Conservation (phyloP, 1,140 invertebrate species). For the Conopomorpha cramerella region DNA sequence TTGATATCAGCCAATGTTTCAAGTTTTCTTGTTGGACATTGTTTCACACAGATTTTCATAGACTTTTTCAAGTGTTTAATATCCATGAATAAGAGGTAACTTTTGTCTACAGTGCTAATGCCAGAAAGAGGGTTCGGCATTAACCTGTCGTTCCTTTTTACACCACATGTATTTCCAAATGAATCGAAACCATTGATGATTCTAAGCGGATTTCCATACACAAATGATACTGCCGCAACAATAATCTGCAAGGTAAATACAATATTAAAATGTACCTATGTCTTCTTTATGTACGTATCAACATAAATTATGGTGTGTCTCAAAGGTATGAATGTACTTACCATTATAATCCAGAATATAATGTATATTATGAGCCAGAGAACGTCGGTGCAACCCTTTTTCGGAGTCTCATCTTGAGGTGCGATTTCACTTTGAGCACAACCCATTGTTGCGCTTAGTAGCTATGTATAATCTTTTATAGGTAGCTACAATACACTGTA, state of each 20-base stretch:
- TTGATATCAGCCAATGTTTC: slow-evolving; percentile 69
- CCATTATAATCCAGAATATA: slow-evolving; percentile 89
- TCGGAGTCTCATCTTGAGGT: slow-evolving; percentile 50
- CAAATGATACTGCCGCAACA: slow-evolving; percentile 85
- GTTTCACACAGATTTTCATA: slow-evolving; percentile 86
- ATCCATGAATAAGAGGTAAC: slow-evolving; percentile 85
- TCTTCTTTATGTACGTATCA: too few species aligned
- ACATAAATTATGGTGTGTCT: too few species aligned
- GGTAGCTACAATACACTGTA: too few species aligned
- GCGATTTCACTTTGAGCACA: slow-evolving; percentile 52
- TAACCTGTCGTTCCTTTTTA: slow-evolving; percentile 76
- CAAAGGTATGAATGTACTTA: too few species aligned
- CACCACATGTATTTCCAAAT: slow-evolving; percentile 94
- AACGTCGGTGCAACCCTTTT: slow-evolving; percentile 83
- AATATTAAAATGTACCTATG: too few species aligned
- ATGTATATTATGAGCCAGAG: slow-evolving; percentile 79
- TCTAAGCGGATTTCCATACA: slow-evolving; percentile 85
- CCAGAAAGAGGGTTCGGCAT: slow-evolving; percentile 77
- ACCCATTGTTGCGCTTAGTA: too few species aligned
- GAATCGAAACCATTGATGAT: slow-evolving; percentile 93
- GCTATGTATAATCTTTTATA: too few species aligned
- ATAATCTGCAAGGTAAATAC: slow-evolving; percentile 78
- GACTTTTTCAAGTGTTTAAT: slow-evolving; percentile 74
- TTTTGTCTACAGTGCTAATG: slow-evolving; percentile 78
- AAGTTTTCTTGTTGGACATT: slow-evolving; percentile 78